Evolutionary conservation across 2,888 invertebrate genomes (phyloP).

Genomic region (Sisyra terminalis): DNA sequence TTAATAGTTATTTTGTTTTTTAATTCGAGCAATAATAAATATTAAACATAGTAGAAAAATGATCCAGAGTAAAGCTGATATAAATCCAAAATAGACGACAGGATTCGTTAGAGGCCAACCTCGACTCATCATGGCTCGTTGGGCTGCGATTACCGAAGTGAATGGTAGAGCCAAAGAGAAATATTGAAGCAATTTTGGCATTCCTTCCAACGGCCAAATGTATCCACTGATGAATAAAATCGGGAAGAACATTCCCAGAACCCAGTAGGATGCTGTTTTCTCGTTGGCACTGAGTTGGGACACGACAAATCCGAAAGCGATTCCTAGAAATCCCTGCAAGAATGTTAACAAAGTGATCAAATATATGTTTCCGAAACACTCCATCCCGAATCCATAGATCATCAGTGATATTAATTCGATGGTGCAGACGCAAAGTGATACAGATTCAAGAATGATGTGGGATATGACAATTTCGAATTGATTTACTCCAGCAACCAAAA

Average conservation of each 20-base stretch:
- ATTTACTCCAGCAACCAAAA: neutral
- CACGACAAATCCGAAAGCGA: neutral
- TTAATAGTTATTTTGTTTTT: too few species aligned
- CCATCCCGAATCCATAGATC: neutral
- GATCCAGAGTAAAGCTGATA: slow-evolving; percentile 42
- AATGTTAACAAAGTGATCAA: neutral
- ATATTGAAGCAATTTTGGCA: slow-evolving; percentile 27
- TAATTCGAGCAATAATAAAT: too few species aligned
- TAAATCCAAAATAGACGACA: slow-evolving; percentile 53
- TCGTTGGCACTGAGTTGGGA: slow-evolving; percentile 1
- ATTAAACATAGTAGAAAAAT: too few species aligned
- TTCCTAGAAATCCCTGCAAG: neutral
- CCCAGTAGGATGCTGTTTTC: neutral
- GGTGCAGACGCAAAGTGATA: neutral
- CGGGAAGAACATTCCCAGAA: slow-evolving; percentile 17
- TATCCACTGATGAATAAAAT: slow-evolving; percentile 28
- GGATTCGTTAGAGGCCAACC: slow-evolving; percentile 47
- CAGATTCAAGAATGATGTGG: neutral
- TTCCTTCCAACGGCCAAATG: slow-evolving; percentile 54
- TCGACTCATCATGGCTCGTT: slow-evolving; percentile 53
- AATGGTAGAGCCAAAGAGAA: slow-evolving; percentile 42
- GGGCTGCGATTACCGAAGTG: slow-evolving; percentile 54
- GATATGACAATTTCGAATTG: neutral
- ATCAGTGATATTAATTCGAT: neutral
- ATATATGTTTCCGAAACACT: neutral